Evolutionary conservation across 2,888 invertebrate genomes (phyloP), one percentile per base, ranked within the genome.

Genomic region (Resseliella maxima): DNA sequence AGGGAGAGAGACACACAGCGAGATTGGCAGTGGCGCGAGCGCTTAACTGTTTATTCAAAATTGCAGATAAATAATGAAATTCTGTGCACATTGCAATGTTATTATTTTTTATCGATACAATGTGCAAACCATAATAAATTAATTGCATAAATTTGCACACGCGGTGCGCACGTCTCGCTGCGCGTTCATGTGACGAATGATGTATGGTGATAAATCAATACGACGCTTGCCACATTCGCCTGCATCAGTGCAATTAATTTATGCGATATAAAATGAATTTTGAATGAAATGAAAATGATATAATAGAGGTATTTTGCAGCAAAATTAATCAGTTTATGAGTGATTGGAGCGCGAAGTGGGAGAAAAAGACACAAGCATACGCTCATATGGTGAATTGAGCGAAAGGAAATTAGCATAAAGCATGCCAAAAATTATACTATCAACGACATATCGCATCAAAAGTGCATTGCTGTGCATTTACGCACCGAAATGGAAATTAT

Each of bases 181-280:
- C 72, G 72, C 72, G 72, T 72, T 72, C 72, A 72, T 72, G 72
- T 72, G 72, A 72, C 72, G 72, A 72, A 72, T 72, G 72, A 72
- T 72, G 72, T 72, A n/a, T 31, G 72, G 72, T 72, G 72, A 72
- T 72, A 72, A 72, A 72, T 72, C 72, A 72, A 72, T 72, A 72
- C 35, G 72, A 72, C 31, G 72, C 27, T 31, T 31, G 72, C 72
- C 27, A 72, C 72, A 24, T 59, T 27, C 31, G 72, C 31, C 31
- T 35, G 72, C 35, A 35, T 72, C 72, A 72, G 24, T 24, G 59
- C 72, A 72, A 72, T 72, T 27, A 27, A 72, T 72, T 72, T 35
- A 72, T 31, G 31, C 72, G 72, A 27, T 72, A 72, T 31, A 72
- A 72, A 31, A 72, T 72, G 72, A 31, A 72, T 72, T 72, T 59